Base-by-base conservation (phyloP, 2,888 invertebrate genomes). In the Ophioninae sp. region DNA sequence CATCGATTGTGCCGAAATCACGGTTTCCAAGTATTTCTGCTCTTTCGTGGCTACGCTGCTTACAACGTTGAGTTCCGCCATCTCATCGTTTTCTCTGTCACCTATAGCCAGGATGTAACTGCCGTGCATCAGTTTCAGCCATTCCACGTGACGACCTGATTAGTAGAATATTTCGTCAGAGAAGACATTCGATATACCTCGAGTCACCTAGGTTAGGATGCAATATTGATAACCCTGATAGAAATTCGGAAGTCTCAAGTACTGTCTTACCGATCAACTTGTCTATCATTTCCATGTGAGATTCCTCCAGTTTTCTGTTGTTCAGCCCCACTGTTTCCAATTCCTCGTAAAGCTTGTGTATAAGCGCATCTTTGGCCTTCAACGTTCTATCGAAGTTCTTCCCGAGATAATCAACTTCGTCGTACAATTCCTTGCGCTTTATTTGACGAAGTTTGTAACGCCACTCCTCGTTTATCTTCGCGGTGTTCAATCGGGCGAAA, bases 381-480 rank as follows among this genome's bases (percentile, higher is more conserved):
- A 96, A 87, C n/a, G 95, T 93, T 87, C 94, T 94, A 87, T 95
- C 94, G 90, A 96, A 96, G 86, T 94, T 94, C 69, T 93, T 91
- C 90, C 94, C 94, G 90, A 96, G 93, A 81, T 95, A 94, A 94
- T 95, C 94, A 64, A 97, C 95, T 86, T 96, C 95, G 56, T 95
- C 93, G 59, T 95, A 94, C 93, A 97, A 94, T 90, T 97, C 96
- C 82, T 95, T 95, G 89, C 96, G 96, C 93, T 97, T 97, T 73
- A 96, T 94, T 90, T 95, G 95, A 0, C 97, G 94, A 77, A 97
- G 93, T 82, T 96, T 95, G 84, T 95, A 96, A 68, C 97, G 95
- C 97, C 97, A 97, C 92, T 96, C 95, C 93, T 97, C 97, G 90
- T 97, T 97, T 75, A 97, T 95, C 93, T 97, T 97, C 0, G 97